These are phyloP conservation scores for Tympanuchus pallidicinctus DNA, from an alignment of 2,113 vertebrate genomes.

Conservation along the genomic window DNA sequence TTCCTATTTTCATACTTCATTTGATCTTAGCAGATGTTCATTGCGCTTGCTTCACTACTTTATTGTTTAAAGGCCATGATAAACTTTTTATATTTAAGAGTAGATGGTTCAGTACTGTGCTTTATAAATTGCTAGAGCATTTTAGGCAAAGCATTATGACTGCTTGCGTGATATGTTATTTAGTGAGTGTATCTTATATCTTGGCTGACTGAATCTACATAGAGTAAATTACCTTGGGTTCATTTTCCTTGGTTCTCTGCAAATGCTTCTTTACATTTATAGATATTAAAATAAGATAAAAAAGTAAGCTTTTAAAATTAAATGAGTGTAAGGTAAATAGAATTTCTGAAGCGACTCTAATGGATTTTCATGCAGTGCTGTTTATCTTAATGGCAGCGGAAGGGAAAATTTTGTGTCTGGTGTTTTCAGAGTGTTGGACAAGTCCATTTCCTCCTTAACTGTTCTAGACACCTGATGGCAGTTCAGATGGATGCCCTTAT, in stretches of 20 bases:
- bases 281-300: conserved; percentile 58
- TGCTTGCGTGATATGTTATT: conserved; percentile 22
- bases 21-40: conserved; percentile 33
- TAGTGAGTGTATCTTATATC: conserved; percentile 20
- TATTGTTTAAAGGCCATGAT: conserved; percentile 59
- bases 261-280: conserved; percentile 50
- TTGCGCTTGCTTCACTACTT: conserved; percentile 48
- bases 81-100: conserved; percentile 31
- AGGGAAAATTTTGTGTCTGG: background rate
- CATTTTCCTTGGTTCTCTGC: conserved; percentile 55
- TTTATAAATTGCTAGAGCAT: conserved; percentile 47
- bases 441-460: conserved; percentile 20
- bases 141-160: conserved; percentile 33
- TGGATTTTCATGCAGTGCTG: background rate
- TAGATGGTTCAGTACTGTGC: conserved; percentile 14
- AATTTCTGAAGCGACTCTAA: conserved; percentile 5
- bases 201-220: conserved; percentile 44
- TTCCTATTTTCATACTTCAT: conserved; percentile 40
- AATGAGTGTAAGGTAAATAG: conserved; percentile 44
- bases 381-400: background rate
- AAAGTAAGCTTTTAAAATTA: conserved; percentile 62
- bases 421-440: conserved; percentile 13
- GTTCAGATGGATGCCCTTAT: conserved; percentile 38
- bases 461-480: conserved; percentile 23
- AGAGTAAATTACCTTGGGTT: conserved; percentile 21